Evolutionary conservation across 64 coral and sea anemone species (phyloP).

Genomic region (Pocillopora verrucosa): DNA sequence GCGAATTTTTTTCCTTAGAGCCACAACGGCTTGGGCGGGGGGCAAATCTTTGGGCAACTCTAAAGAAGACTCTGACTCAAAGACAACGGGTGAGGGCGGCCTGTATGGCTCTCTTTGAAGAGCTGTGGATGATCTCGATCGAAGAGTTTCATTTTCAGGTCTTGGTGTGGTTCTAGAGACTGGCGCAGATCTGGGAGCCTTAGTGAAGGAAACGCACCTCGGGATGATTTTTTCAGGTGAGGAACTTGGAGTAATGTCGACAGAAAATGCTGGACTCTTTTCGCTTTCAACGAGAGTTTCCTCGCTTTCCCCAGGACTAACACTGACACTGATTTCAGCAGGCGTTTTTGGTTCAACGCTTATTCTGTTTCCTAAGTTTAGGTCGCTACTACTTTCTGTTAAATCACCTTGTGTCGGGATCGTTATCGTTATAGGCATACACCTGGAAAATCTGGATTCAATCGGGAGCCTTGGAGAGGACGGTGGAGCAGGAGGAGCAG

Average conservation of each 20-base stretch:
- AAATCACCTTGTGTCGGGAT: neutral
- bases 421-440: slow-evolving; percentile 11
- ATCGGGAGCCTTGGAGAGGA: neutral
- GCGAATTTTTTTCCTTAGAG: slow-evolving; percentile 73
- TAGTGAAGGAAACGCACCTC: neutral
- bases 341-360: neutral
- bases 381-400: neutral
- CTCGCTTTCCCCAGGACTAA: neutral
- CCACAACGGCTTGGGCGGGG: slow-evolving; percentile 72
- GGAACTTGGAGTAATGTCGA: neutral
- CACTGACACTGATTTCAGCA: neutral
- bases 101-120: neutral
- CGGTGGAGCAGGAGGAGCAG: slow-evolving; percentile 41
- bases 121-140: slow-evolving; percentile 25
- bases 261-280: neutral
- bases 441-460: neutral
- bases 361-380: neutral
- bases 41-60: slow-evolving; percentile 75
- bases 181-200: neutral
- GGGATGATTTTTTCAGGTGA: neutral
- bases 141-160: neutral
- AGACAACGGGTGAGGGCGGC: slow-evolving; percentile 20
- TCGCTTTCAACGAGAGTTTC: neutral
- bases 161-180: neutral
- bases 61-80: slow-evolving; percentile 40